Evolutionary conservation across 1,140 invertebrate genomes (phyloP).

Genomic region (Drosophila pachea): DNA sequence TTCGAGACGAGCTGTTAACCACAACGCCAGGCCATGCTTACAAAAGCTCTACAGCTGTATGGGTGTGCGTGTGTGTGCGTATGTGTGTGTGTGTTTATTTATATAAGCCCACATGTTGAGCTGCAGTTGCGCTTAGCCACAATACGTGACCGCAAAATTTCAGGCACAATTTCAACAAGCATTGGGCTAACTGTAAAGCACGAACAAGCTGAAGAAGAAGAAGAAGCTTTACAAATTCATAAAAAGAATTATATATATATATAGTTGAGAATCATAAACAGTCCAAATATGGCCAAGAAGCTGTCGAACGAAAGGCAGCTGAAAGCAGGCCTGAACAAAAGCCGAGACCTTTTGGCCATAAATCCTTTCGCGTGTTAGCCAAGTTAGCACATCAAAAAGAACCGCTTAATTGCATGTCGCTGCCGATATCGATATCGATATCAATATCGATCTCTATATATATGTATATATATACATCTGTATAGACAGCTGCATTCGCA

Average conservation of each 20-base stretch:
- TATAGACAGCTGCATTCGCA: constrained; percentile 3
- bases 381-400: constrained; percentile 1
- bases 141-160: constrained; percentile 47
- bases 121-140: constrained; percentile 7
- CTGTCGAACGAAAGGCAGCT: not conserved
- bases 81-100: constrained; percentile 23
- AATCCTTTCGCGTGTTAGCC: not conserved
- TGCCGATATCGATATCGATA: not conserved
- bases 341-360: too few relatives aligned
- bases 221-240: constrained; percentile 24
- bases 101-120: constrained; percentile 46
- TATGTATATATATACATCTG: not conserved
- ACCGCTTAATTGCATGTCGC: not conserved
- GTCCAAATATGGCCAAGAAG: not conserved
- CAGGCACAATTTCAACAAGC: constrained; percentile 43
- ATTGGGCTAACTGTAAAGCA: constrained; percentile 7
- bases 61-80: not conserved
- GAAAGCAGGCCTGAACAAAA: not conserved
- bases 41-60: not conserved
- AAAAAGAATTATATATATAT: constrained; percentile 6
- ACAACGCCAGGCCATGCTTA: constrained; percentile 13
- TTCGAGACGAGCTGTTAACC: constrained; percentile 44
- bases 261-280: not conserved
- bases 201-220: constrained; percentile 5
- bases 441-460: not conserved